Base-by-base conservation (phyloP, 2,797 vertebrate genomes). In the Bradypodion pumilum region DNA sequence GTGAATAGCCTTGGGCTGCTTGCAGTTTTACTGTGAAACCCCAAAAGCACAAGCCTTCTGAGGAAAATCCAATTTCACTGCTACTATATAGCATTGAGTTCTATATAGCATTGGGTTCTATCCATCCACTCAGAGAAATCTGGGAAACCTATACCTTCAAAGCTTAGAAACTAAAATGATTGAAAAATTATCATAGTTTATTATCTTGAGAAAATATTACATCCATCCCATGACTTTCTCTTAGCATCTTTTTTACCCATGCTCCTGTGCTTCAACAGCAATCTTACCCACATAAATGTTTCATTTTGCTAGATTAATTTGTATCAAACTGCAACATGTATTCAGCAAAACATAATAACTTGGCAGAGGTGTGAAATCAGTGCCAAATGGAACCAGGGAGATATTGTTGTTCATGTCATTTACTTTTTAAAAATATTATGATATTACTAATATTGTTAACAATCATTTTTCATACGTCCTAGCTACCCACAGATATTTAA, bases 401-500 rank as follows among this genome's bases (percentile, higher is more conserved):
- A 66, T 74, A 52, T 74, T 74, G 27, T 69, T 63, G n/a, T 74
- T 42, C 29, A 70, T 75, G 72, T 32, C 78, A 42, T 62, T 78
- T 66, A 83, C 75, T 75, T 60, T 84, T 49, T 65, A 66, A 62
- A n/a, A 29, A 42, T 76, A 7, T 60, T 68, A 81, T 62, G 68
- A 23, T 59, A 68, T 69, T 70, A 29, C 68, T 85, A 23, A 75
- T 76, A 63, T 78, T 78, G n/a, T n/a, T n/a, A n/a, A n/a, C n/a
- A n/a, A n/a, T n/a, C n/a, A n/a, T n/a, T n/a, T n/a, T n/a, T n/a
- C n/a, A n/a, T n/a, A n/a, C n/a, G n/a, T n/a, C n/a, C n/a, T n/a
- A n/a, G n/a, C 65, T 59, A 60, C 15, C 73, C 37, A n/a, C 63
- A 76, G 52, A 65, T n/a, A 76, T 76, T 76, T n/a, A 62, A 62